Percentiles rank a stretch among this genome's conserved stretches.
Evolutionary conservation across 2,113 vertebrate genomes (phyloP).

Genomic region (Callionymus lyra): DNA sequence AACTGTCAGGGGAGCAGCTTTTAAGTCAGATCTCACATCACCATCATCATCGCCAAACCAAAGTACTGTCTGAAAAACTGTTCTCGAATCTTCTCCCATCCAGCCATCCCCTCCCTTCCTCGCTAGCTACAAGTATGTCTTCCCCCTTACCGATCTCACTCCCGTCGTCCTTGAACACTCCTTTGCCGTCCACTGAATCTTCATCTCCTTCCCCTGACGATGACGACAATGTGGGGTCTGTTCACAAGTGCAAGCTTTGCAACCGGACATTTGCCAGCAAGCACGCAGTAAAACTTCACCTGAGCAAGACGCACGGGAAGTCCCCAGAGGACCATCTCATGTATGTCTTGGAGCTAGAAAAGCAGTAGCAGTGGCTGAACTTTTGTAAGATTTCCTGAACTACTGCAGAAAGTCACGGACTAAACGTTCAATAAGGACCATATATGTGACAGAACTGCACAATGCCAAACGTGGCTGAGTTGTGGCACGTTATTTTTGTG

Average conservation of each 20-base stretch:
- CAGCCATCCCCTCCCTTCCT: conserved; percentile 54
- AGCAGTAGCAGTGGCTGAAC: conserved; percentile 82
- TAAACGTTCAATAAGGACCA: conserved; percentile 43
- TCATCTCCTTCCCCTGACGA: conserved; percentile 79
- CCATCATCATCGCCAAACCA: conserved; percentile 71
- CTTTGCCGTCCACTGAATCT: conserved; percentile 44
- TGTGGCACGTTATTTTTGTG: conserved; percentile 86
- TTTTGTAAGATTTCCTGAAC: conserved; percentile 44
- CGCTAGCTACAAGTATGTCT: conserved; percentile 35
- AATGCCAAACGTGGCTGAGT: conserved; percentile 87
- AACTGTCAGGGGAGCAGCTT: conserved; percentile 90
- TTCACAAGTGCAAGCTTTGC: conserved; percentile 97
- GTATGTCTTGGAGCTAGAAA: conserved; percentile 91
- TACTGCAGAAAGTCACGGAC: conserved; percentile 46
- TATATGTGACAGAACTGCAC: conserved; percentile 82
- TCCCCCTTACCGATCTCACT: conserved; percentile 43
- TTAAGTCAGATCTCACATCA: conserved; percentile 79
- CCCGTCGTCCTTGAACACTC: conserved; percentile 35
- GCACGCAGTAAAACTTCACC: conserved; percentile 97
- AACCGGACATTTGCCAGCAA: conserved; percentile 99
- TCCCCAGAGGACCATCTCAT: conserved; percentile 97
- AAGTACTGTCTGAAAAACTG: conserved; percentile 90
- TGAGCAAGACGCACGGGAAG: conserved; percentile 98
- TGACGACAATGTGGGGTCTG: conserved; percentile 76
- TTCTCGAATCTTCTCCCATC: conserved; percentile 67